Evolutionary conservation across 2,113 vertebrate genomes (phyloP).

Genomic region (Irena cyanogastra): DNA sequence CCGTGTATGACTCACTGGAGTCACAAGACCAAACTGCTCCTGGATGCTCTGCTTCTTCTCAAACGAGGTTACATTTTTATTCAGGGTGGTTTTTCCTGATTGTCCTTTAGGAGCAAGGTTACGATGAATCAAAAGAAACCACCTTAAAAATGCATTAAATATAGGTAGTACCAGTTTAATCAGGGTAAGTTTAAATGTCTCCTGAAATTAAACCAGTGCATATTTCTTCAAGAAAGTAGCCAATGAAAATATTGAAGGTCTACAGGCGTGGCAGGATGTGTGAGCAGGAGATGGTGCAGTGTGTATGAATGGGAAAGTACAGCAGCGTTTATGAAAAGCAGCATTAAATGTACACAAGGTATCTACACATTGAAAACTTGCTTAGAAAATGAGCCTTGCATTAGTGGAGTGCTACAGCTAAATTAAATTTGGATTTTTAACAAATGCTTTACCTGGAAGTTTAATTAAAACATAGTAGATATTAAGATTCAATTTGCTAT

Average conservation of each 20-base stretch:
- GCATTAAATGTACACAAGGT: not conserved
- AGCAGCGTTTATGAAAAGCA: not conserved
- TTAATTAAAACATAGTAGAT: not conserved
- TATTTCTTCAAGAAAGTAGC: not conserved
- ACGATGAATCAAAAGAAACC: not conserved
- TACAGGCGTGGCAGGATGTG: rapidly evolving
- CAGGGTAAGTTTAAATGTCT: not conserved
- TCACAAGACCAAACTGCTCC: not conserved
- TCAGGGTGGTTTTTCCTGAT: not conserved
- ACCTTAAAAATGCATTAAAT: not conserved
- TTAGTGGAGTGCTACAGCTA: not conserved
- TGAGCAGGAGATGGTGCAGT: not conserved
- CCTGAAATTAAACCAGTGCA: not conserved
- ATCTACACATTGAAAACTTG: not conserved
- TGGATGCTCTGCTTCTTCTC: not conserved
- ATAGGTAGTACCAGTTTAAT: not conserved
- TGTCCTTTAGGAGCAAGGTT: not conserved
- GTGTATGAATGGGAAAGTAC: not conserved
- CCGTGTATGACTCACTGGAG: not conserved
- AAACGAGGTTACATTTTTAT: not conserved
- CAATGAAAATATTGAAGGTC: not conserved
- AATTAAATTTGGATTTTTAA: not conserved
- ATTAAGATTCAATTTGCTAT: not conserved
- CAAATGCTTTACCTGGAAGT: not conserved
- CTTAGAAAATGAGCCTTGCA: not conserved